phyloP scores from a whole-genome alignment of 2,888 invertebrate genomes.

The Steinernema carpocapsae region DNA sequence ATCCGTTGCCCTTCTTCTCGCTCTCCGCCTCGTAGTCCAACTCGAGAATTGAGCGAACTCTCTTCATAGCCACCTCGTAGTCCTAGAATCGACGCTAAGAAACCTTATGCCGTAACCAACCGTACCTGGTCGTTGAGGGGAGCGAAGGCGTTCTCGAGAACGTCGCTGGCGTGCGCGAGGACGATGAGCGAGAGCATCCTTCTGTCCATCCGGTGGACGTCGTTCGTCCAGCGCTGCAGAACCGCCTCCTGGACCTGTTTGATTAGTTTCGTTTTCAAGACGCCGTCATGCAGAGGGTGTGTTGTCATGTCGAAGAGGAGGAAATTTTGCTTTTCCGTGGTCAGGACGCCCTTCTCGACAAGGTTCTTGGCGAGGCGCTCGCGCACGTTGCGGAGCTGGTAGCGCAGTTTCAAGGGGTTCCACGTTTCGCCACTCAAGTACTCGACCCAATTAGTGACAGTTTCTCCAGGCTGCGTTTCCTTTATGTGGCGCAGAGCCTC shows the following conservation, averaged over 20 bases:
- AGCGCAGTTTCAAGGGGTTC: constrained; percentile 97
- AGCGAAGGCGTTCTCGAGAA: constrained; percentile 98
- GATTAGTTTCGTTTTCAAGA: constrained; percentile 91
- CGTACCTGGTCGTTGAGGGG: constrained; percentile 77
- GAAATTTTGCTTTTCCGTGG: constrained; percentile 99
- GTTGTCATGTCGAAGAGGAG: constrained; percentile 99
- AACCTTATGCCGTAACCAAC: not conserved
- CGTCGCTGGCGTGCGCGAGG: constrained; percentile 96
- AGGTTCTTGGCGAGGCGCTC: constrained; percentile 98
- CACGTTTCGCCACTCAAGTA: constrained; percentile 76
- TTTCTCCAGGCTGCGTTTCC: constrained; percentile 95
- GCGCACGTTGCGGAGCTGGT: constrained; percentile 96
- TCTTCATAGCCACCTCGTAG: constrained; percentile 83
- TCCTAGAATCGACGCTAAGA: constrained; percentile 43
- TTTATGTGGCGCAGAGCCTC: constrained; percentile 93
- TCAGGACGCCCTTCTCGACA: constrained; percentile 97
- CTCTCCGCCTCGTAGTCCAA: constrained; percentile 95
- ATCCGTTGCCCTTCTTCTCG: constrained; percentile 75
- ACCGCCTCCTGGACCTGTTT: constrained; percentile 94
- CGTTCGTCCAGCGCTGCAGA: constrained; percentile 91
- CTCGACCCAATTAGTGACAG: constrained; percentile 98
- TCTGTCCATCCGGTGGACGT: constrained; percentile 95
- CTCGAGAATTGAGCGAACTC: constrained; percentile 92
- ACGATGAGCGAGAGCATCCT: constrained; percentile 89
- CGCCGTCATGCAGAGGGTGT: constrained; percentile 94